These are phyloP conservation scores for Netelia inedita DNA, from an alignment of 2,888 invertebrate genomes.

Conservation along the genomic window DNA sequence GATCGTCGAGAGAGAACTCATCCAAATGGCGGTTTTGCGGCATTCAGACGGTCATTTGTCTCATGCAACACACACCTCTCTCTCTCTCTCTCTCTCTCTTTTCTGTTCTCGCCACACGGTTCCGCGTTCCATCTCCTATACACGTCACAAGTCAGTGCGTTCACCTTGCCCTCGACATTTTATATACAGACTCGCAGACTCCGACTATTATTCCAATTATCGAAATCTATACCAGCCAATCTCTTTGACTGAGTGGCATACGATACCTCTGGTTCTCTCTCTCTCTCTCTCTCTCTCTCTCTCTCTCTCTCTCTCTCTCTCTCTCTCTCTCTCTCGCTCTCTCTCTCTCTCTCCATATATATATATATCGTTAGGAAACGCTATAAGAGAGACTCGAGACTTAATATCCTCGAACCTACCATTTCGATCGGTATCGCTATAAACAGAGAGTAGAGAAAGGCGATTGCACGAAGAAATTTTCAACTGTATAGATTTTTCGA, in stretches of 20 bases:
- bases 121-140: constrained; percentile 82
- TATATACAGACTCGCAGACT: constrained; percentile 9
- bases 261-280: neutral
- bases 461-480: neutral
- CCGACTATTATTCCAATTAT: constrained; percentile 69
- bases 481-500: neutral
- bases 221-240: constrained; percentile 73
- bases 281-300: too few species aligned
- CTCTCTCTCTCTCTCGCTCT: too few species aligned
- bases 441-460: constrained; percentile 5
- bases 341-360: too few species aligned
- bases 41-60: constrained; percentile 82
- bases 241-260: constrained; percentile 16
- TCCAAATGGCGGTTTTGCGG: constrained; percentile 77
- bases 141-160: constrained; percentile 82
- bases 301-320: too few species aligned
- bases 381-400: neutral
- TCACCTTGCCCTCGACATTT: constrained; percentile 79
- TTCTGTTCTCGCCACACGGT: constrained; percentile 71
- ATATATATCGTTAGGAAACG: neutral
- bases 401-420: neutral
- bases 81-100: constrained; percentile 35
- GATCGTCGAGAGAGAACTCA: constrained; percentile 63
- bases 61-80: constrained; percentile 76
- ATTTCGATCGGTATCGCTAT: neutral